Conservation (phyloP, 2,888 invertebrate genomes). For the Protonemura montana region DNA sequence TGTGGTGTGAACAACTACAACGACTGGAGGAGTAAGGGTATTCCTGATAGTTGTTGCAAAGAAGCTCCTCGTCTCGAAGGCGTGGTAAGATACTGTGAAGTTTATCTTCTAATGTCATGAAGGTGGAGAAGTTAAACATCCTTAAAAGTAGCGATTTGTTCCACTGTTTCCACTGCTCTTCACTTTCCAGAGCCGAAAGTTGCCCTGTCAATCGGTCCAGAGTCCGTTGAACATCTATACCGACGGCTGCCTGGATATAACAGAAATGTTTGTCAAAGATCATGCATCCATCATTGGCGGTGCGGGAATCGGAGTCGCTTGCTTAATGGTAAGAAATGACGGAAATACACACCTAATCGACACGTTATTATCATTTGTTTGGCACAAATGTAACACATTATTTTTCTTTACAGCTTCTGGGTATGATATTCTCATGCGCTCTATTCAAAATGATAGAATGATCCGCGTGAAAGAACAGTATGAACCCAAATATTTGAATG, state of each 20-base stretch:
- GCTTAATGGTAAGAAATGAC: slow-evolving; percentile 74
- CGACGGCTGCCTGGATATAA: slow-evolving; percentile 78
- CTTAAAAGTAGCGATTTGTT: slow-evolving; percentile 50
- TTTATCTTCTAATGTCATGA: slow-evolving; percentile 28
- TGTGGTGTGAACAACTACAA: slow-evolving; percentile 81
- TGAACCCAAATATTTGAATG: not conserved
- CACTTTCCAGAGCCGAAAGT: slow-evolving; percentile 54
- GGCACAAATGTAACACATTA: not conserved
- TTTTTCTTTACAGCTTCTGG: slow-evolving; percentile 76
- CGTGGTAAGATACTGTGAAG: slow-evolving; percentile 35
- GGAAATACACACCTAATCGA: not conserved
- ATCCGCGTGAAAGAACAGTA: slow-evolving; percentile 45
- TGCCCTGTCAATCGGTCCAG: slow-evolving; percentile 63
- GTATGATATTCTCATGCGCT: slow-evolving; percentile 83
- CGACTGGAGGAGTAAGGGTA: slow-evolving; percentile 74
- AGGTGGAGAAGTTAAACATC: not conserved
- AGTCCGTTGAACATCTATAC: slow-evolving; percentile 71
- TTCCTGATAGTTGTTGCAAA: slow-evolving; percentile 81
- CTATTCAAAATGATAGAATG: slow-evolving; percentile 83
- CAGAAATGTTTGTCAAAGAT: slow-evolving; percentile 74
- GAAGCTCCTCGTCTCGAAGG: slow-evolving; percentile 62
- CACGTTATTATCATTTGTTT: too few relatives aligned
- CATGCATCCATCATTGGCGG: slow-evolving; percentile 84
- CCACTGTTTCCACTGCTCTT: not conserved
- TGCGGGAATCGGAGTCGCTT: slow-evolving; percentile 82